Evolutionary conservation across 2,797 vertebrate genomes (phyloP), one percentile per base, ranked within the genome.

Genomic region (Neosilurus hyrtlii): DNA sequence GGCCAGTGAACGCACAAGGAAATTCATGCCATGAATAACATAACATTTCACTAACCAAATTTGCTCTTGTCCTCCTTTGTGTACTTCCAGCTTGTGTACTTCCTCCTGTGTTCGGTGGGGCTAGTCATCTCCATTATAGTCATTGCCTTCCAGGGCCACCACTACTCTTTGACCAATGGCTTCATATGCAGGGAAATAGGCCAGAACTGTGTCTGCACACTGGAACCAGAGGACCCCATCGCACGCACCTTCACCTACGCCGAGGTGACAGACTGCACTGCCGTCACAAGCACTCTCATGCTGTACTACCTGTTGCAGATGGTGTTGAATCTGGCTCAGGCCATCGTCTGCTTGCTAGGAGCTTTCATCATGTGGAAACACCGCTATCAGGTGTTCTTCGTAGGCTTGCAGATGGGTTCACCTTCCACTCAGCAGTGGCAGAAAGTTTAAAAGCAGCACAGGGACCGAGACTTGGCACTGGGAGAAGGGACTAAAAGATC

Each of bases 361-460:
- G 95, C 96, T 88, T 99, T 97, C 10, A 88, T 99, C 89, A 96
- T 99, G 96, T 99, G 98, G 98, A 98, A 97, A 88, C 94, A 97
- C 87, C 95, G 96, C 26, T 99, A 99, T 89, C 97, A 99, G 92
- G 95, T 97, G 82, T 98, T 99, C 87, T 99, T 96, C 0, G 94
- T 94, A 14, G 98, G 97, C 0, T 87, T 93, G 59, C 93, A 96
- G 89, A 92, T 95, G 4, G 86, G 88, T 63, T 88, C 90, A 9
- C 82, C 89, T 79, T 89, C 91, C 63, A 63, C 83, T 52, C 86
- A 89, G 86, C 88, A 91, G 61, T 94, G 93, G 94, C 92, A 93
- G 77, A 94, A 93, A 84, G 94, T 94, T 79, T 95, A 91, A 1
- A 2, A 54, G 62, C 4, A 49, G n/a, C n/a, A 22, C 26, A 61